Percentiles rank a stretch among this genome's conserved stretches.
Evolutionary conservation across 2,797 vertebrate species (phyloP).

Genomic region (Philypnodon macrostomus): DNA sequence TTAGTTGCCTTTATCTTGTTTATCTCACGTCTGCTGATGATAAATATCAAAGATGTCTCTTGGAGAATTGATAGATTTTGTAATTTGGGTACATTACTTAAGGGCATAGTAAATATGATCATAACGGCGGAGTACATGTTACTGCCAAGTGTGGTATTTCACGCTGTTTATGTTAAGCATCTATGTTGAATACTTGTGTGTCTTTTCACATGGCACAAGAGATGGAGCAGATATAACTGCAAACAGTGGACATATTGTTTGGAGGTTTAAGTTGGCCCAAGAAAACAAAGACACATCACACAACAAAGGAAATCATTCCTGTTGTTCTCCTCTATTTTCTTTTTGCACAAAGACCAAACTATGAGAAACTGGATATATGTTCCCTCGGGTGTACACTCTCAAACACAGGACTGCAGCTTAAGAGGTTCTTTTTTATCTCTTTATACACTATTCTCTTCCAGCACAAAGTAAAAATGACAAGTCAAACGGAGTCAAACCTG

Average conservation of each 20-base stretch:
- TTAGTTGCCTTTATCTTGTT: neutral
- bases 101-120: neutral
- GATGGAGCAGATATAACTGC: conserved; percentile 6
- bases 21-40: neutral
- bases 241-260: conserved; percentile 14
- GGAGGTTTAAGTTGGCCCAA: conserved; percentile 17
- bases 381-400: conserved; percentile 11
- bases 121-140: neutral
- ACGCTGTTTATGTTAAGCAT: conserved; percentile 23
- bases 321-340: conserved; percentile 26
- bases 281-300: conserved; percentile 22
- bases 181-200: neutral
- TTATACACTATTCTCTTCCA: conserved; percentile 8
- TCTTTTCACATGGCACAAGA: conserved; percentile 7
- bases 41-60: neutral
- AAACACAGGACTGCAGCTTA: conserved; percentile 4
- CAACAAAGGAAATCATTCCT: conserved; percentile 27
- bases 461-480: conserved; percentile 13
- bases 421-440: conserved; percentile 14
- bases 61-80: neutral
- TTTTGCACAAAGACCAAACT: conserved; percentile 16
- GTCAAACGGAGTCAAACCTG: conserved; percentile 2
- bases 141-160: conserved; percentile 27
- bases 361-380: conserved; percentile 40
- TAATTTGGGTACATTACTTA: neutral